Evolutionary conservation across 2,888 invertebrate species (phyloP), one percentile per base, ranked within the genome.

Genomic region (Perithous albicinctus): DNA sequence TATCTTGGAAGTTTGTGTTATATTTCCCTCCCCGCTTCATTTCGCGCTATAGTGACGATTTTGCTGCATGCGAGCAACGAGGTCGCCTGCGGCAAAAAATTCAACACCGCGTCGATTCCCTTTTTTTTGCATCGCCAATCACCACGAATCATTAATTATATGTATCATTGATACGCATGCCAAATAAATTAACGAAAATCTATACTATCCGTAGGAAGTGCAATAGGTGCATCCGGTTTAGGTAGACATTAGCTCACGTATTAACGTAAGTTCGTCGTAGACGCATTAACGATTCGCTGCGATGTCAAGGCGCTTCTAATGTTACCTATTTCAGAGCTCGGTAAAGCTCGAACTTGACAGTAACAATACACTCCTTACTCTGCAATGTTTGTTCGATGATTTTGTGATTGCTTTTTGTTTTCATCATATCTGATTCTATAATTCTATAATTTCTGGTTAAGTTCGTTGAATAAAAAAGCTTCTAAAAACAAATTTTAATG

Each of bases 181-280:
- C 69, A 23, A 72, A 61, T 46, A 12, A 23, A 72, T 72, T 61
- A 18, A 46, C 43, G 38, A 72, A 61, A 46, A 46, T 29, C 6
- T 32, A 26, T 29, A 20, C 10, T 18, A 10, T 46, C 5, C n/a
- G 41, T 3, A 1, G 6, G 23, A 61, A 72, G 80, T 70, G 76
- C 80, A 80, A 80, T 80, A 76, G 80, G 80, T 80, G 80, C 80
- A 72, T 80, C 80, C 75, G 75, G 80, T 43, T 7, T 20, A 18
- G 26, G 10, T 2, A 29, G 32, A 54, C 29, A 4, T 41, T 51
- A 29, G 6, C 7, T 2, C 3, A 15, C 26, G 3, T 7, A 4
- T 12, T n/a, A n/a, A 67, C 32, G 15, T 35, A 18, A 35, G 0
- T 8, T 54, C 54, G 54, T 41, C 46, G 18, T 29, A 48, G 15